Evolutionary conservation across 2,888 invertebrate species (phyloP).

Genomic region (Perizoma flavofasciatum): DNA sequence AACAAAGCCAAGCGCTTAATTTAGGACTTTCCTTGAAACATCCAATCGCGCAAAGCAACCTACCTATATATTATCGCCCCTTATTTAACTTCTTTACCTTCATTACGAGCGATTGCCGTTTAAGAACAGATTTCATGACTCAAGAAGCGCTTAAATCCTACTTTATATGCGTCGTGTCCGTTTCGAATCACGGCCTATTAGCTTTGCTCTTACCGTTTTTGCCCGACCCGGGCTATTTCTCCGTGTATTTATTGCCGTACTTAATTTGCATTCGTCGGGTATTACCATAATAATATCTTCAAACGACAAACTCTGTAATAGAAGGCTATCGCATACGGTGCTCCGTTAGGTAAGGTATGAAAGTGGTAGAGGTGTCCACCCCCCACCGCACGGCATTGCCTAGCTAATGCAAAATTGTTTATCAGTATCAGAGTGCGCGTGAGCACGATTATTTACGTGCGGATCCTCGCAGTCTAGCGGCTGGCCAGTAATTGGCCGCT

Average conservation of each 20-base stretch:
- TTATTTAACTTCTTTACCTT: conserved; percentile 35
- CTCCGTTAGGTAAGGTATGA: conserved; percentile 66
- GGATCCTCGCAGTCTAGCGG: conserved; percentile 65
- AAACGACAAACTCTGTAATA: conserved; percentile 69
- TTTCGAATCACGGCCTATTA: conserved; percentile 56
- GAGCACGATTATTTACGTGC: conserved; percentile 76
- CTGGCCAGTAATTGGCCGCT: conserved; percentile 73
- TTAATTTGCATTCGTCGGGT: conserved; percentile 71
- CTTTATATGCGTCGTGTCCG: conserved; percentile 53
- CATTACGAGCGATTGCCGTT: conserved; percentile 38
- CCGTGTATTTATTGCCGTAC: conserved; percentile 67
- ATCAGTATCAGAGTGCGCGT: conserved; percentile 74
- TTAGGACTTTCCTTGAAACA: conserved; percentile 60
- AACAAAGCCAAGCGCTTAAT: conserved; percentile 74
- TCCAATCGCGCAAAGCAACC: conserved; percentile 46
- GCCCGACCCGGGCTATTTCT: conserved; percentile 58
- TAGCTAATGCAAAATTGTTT: conserved; percentile 77
- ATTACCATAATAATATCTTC: conserved; percentile 74
- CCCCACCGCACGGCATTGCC: conserved; percentile 47
- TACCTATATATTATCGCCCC: conserved; percentile 36
- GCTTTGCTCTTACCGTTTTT: conserved; percentile 56
- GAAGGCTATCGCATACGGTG: conserved; percentile 60
- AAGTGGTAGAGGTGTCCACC: conserved; percentile 58
- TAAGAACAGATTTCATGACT: conserved; percentile 45
- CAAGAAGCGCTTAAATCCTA: conserved; percentile 45